Percentiles rank a stretch among this genome's conserved stretches.
phyloP scores from a whole-genome alignment of 2,888 invertebrate species.

The Troglohyphantes excavatus region DNA sequence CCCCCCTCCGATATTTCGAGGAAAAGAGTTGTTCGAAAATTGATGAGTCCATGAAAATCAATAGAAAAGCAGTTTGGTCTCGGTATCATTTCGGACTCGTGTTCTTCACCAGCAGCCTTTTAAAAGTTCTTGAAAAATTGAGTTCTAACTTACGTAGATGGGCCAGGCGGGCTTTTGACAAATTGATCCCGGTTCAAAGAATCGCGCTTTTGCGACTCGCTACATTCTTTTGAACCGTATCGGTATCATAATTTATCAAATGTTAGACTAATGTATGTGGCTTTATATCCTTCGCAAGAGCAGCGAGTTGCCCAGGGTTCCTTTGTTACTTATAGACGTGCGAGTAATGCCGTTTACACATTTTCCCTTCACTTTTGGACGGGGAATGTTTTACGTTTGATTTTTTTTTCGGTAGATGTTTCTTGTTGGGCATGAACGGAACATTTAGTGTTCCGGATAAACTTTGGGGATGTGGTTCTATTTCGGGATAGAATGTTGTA shows the following conservation, averaged over 20 bases:
- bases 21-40: constrained; percentile 55
- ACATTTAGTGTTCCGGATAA: neutral
- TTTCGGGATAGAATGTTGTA: neutral
- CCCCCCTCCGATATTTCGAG: constrained; percentile 9
- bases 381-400: neutral
- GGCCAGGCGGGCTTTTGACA: constrained; percentile 54
- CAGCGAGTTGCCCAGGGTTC: neutral
- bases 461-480: neutral
- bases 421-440: neutral
- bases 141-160: constrained; percentile 69
- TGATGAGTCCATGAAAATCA: constrained; percentile 57
- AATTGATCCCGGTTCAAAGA: constrained; percentile 65
- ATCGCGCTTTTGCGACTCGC: constrained; percentile 15
- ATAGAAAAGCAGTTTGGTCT: constrained; percentile 52
- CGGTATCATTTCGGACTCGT: constrained; percentile 45
- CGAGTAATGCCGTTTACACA: neutral
- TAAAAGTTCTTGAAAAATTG: constrained; percentile 70
- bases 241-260: constrained; percentile 52
- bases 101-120: constrained; percentile 47
- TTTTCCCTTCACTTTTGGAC: neutral
- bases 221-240: constrained; percentile 49
- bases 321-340: constrained; percentile 5
- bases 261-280: constrained; percentile 22
- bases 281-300: constrained; percentile 2
- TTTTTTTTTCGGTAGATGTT: neutral